A percentile compares a stretch with the other conserved stretches of the same genome.
These are phyloP conservation scores for Rotaria socialis DNA, from an alignment of 2,888 invertebrate species.

Conservation along the genomic window DNA sequence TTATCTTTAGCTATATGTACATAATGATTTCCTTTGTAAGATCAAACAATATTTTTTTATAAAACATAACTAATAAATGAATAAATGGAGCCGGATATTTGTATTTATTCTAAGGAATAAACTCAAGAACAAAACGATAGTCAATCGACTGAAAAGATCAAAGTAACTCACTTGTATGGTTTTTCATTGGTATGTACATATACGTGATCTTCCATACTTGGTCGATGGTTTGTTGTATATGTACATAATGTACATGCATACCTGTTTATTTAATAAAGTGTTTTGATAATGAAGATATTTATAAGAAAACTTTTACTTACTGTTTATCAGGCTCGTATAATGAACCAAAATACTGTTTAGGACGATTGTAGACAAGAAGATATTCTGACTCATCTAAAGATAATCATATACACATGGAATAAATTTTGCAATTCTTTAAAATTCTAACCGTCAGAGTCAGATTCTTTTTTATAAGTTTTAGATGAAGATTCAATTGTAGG, in stretches of 20 bases:
- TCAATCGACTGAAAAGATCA: constrained; percentile 4
- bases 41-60: neutral
- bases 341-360: constrained; percentile 47
- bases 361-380: constrained; percentile 42
- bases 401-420: neutral
- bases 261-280: neutral
- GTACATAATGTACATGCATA: constrained; percentile 47
- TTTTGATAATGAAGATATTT: neutral
- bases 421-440: neutral
- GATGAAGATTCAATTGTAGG: neutral
- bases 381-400: neutral
- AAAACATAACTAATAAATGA: neutral
- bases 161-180: constrained; percentile 47
- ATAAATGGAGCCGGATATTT: constrained; percentile 6
- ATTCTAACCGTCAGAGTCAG: neutral
- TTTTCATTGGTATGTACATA: constrained; percentile 48
- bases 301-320: neutral
- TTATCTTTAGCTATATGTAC: neutral
- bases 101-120: neutral
- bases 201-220: constrained; percentile 49
- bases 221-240: constrained; percentile 47
- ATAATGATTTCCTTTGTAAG: neutral
- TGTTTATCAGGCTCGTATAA: constrained; percentile 47
- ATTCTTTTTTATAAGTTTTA: neutral
- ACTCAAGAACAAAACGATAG: neutral